A percentile compares a stretch with the other conserved stretches of the same genome.
phyloP scores from a whole-genome alignment of 1,140 invertebrate species.

The Chionoecetes opilio region DNA sequence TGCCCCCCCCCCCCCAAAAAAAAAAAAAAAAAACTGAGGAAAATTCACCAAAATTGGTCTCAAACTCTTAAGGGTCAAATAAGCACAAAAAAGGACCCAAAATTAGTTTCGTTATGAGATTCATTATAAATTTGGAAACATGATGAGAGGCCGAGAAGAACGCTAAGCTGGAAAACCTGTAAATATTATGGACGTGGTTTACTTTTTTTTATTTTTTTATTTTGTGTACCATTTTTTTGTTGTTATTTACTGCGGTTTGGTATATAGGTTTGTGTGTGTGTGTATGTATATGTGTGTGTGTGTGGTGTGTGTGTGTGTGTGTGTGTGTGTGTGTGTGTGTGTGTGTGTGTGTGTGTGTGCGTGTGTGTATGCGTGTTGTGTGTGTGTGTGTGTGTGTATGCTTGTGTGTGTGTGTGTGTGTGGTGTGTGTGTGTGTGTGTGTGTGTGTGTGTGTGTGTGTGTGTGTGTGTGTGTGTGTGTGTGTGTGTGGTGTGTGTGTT shows the following conservation, averaged over 20 bases:
- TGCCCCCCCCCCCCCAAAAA: too few relatives aligned
- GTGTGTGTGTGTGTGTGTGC: neutral
- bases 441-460: too few relatives aligned
- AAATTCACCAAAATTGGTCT: slow-evolving; percentile 13
- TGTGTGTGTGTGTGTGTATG: slow-evolving; percentile 28
- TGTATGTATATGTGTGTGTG: slow-evolving; percentile 28
- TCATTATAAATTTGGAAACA: slow-evolving; percentile 55
- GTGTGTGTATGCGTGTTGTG: too few relatives aligned
- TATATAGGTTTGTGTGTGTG: neutral
- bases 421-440: too few relatives aligned
- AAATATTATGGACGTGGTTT: neutral
- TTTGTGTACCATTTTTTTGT: neutral
- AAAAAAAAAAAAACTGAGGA: neutral
- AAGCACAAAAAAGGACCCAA: slow-evolving; percentile 40
- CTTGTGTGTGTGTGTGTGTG: neutral
- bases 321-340: slow-evolving; percentile 25
- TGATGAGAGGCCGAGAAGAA: neutral
- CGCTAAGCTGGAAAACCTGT: neutral
- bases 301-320: neutral
- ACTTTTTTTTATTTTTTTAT: neutral
- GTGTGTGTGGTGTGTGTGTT: slow-evolving; percentile 21
- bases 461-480: neutral
- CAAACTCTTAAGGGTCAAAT: neutral
- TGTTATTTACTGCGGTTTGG: too few relatives aligned
- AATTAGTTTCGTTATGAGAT: slow-evolving; percentile 53